phyloP scores from a whole-genome alignment of 2,888 invertebrate genomes.

The Microctonus aethiopoides region DNA sequence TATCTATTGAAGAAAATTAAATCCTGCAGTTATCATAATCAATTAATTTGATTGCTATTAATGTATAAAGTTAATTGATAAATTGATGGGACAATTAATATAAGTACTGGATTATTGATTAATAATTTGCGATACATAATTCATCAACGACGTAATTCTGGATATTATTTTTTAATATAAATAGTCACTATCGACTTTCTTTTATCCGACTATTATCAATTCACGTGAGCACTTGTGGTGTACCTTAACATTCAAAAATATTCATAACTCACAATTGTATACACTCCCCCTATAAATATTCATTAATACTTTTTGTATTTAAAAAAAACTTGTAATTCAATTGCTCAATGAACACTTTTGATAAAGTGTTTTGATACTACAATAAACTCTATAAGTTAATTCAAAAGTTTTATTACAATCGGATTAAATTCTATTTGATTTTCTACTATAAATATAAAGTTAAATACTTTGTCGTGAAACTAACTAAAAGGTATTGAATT shows the following conservation, averaged over 20 bases:
- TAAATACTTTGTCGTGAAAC: neutral
- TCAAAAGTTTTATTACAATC: neutral
- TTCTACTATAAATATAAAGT: neutral
- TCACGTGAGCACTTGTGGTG: neutral
- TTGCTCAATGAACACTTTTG: neutral
- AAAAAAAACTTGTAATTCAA: neutral
- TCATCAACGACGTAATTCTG: neutral
- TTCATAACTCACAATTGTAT: neutral
- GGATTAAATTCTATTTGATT: neutral
- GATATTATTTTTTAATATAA: neutral
- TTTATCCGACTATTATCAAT: neutral
- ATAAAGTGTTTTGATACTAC: too few relatives aligned
- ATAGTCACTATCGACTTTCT: neutral
- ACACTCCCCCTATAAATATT: neutral
- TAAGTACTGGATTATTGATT: neutral
- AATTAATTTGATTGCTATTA: too few relatives aligned
- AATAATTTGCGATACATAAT: neutral
- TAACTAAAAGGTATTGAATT: neutral
- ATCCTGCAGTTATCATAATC: too few relatives aligned
- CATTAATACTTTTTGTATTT: neutral
- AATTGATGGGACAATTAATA: neutral
- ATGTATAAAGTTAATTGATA: neutral
- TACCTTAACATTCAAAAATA: neutral
- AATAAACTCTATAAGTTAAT: too few relatives aligned
- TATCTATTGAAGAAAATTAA: too few relatives aligned